Evolutionary conservation across 2,113 vertebrate species (phyloP).

Genomic region (Rhodinocichla rosea): DNA sequence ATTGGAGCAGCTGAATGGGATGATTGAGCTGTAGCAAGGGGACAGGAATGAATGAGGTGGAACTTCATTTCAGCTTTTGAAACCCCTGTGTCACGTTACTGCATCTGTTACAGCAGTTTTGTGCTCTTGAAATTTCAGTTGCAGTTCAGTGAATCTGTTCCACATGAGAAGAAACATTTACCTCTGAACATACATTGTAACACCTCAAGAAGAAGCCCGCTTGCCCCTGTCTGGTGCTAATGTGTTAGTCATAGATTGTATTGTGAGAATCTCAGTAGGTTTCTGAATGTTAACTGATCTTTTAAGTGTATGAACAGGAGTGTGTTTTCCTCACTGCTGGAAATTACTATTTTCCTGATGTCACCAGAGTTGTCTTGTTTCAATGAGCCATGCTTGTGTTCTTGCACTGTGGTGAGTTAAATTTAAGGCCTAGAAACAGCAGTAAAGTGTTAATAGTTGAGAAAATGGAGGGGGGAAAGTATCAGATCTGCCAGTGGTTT

Average conservation of each 20-base stretch:
- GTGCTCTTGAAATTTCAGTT: background rate
- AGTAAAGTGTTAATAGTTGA: background rate
- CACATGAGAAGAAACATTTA: background rate
- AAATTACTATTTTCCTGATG: background rate
- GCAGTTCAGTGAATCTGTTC: background rate
- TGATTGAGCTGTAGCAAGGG: background rate
- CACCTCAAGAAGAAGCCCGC: background rate
- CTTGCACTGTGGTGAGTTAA: background rate
- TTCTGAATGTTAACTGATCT: background rate
- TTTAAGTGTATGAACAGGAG: background rate
- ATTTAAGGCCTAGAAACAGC: background rate
- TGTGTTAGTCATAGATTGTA: background rate
- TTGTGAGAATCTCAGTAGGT: background rate
- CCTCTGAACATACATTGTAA: background rate
- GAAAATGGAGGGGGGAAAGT: background rate
- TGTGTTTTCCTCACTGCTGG: background rate
- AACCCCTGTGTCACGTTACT: background rate
- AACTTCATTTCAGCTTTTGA: background rate
- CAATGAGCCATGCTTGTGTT: background rate
- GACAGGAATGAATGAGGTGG: background rate
- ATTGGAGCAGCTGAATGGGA: background rate
- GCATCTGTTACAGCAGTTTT: background rate
- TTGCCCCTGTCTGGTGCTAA: background rate
- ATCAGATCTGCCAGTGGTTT: background rate
- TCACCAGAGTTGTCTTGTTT: background rate